A percentile compares a stretch with the other conserved stretches of the same genome.
Evolutionary conservation across 2,113 vertebrate species (phyloP).

Genomic region (Rhea americana): DNA sequence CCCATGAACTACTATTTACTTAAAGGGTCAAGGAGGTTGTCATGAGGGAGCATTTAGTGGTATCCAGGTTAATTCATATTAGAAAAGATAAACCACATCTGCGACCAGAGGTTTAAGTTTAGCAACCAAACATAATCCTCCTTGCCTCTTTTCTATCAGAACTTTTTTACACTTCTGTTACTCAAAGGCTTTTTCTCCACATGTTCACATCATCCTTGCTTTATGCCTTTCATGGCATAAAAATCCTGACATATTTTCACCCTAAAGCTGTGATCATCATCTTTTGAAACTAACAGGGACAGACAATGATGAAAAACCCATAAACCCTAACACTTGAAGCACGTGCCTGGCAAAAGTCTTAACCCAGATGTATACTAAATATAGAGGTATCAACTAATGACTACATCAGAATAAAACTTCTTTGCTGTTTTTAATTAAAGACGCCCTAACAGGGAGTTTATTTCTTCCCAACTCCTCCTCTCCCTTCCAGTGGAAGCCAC

Average conservation of each 20-base stretch:
- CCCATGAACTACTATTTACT: not conserved
- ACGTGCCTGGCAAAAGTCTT: not conserved
- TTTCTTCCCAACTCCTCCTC: slow-evolving; percentile 38
- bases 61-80: not conserved
- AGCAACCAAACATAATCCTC: slow-evolving; percentile 52
- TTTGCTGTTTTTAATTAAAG: slow-evolving; percentile 64
- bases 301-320: not conserved
- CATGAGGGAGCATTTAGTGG: not conserved
- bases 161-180: slow-evolving; percentile 51
- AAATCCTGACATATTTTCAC: slow-evolving; percentile 54
- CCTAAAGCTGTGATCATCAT: slow-evolving; percentile 8
- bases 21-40: not conserved
- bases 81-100: not conserved
- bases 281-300: slow-evolving; percentile 48
- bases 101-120: slow-evolving; percentile 43
- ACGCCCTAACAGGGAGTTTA: not conserved
- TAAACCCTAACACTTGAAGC: not conserved
- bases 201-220: not conserved
- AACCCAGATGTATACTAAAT: slow-evolving; percentile 1
- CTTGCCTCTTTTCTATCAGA: slow-evolving; percentile 51
- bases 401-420: slow-evolving; percentile 4
- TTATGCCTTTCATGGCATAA: slow-evolving; percentile 36
- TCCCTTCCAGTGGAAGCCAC: slow-evolving; percentile 6
- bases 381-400: slow-evolving; percentile 12
- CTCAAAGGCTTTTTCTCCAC: slow-evolving; percentile 39